phyloP scores from a whole-genome alignment of 64 coral and sea anemone species.

The Actinia equina region DNA sequence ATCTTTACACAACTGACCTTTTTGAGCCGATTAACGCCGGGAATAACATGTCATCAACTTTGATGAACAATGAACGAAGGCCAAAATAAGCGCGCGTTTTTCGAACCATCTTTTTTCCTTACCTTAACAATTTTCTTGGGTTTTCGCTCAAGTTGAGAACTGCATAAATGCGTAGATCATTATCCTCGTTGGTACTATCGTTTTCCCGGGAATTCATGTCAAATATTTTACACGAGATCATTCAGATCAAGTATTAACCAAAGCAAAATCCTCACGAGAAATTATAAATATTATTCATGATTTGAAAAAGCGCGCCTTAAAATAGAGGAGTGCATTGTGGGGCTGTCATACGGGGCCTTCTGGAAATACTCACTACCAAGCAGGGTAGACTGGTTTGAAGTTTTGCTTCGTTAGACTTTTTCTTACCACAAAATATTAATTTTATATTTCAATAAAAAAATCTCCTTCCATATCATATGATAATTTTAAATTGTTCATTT shows the following conservation, averaged over 20 bases:
- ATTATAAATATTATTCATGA: constrained; percentile 12
- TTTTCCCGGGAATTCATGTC: constrained; percentile 45
- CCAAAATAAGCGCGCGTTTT: neutral
- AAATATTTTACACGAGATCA: constrained; percentile 49
- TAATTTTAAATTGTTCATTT: neutral
- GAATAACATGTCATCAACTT: neutral
- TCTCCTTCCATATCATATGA: neutral
- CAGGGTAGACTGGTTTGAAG: neutral
- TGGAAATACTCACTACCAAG: neutral
- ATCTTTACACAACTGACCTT: no score
- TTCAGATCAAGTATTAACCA: neutral
- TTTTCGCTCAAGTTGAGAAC: constrained; percentile 48
- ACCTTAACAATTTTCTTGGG: constrained; percentile 37
- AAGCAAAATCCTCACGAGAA: neutral
- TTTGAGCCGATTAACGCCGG: neutral
- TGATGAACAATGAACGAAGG: neutral
- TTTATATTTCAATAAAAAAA: neutral
- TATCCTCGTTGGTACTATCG: neutral
- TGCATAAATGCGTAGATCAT: constrained; percentile 22
- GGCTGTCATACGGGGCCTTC: constrained; percentile 9
- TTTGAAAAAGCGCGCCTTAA: constrained; percentile 36
- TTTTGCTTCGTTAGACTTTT: neutral
- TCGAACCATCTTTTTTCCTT: neutral
- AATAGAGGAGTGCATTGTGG: constrained; percentile 15
- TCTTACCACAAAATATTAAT: neutral